Base-by-base conservation (phyloP, 2,797 vertebrate genomes). In the Manis crassicaudata region DNA sequence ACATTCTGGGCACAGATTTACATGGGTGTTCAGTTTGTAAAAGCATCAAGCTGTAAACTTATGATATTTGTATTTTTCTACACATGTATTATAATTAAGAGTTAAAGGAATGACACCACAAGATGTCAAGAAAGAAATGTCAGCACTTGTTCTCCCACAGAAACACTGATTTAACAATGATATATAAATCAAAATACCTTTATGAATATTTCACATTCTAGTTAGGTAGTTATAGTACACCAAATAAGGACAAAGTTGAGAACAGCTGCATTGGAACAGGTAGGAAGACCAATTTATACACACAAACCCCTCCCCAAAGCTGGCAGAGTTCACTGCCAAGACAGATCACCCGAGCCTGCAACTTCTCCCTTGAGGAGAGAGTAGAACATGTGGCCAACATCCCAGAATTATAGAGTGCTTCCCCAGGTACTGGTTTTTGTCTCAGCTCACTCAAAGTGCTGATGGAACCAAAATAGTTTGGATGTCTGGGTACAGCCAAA, bases 31-130 rank as follows among this genome's bases (percentile, higher is more conserved):
- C 17, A 52, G 7, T 65, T 92, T 83, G 37, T 75, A n/a, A 46
- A 88, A 92, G 50, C 25, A 27, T 73, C 56, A 67, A 93, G 72
- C 56, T 88, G 8, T 83, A 77, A n/a, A 93, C 13, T 90, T 77
- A 68, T 5, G 12, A 92, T 68, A n/a, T 50, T 50, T 88, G 16
- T 43, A 50, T 76, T 90, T 92, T 86, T 92, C 58, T 90, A 63
- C 27, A 67, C 18, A 93, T 46, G 63, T 46, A 52, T 63, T 65
- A 93, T 37, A 79, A 10, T 83, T 82, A 73, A 88, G 2, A 32
- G 21, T 68, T 75, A 46, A 43, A 80, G 29, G 10, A 35, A 10
- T 75, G 16, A 88, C 40, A 62, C 58, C 75, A 90, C 37, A 80
- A 68, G 20, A 68, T 68, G 14, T 58, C 63, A 80, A 52, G 68